Percentiles rank a stretch among this genome's conserved stretches.
Conservation (phyloP, 2,888 invertebrate species). For the Calliopum simillimum region DNA sequence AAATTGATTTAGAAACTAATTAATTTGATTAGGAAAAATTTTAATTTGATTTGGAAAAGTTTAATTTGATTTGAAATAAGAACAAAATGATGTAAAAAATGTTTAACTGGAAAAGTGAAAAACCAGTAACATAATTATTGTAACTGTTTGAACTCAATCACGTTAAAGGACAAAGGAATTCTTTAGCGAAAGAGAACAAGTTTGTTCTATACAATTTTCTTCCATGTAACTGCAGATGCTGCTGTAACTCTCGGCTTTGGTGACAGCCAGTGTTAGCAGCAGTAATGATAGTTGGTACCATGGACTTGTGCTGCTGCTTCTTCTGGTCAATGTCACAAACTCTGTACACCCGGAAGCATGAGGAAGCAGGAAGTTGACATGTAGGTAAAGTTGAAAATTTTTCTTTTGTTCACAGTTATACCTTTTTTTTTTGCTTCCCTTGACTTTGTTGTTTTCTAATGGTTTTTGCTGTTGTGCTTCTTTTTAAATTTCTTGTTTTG, state of each 20-base stretch:
- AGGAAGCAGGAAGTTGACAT: constrained; percentile 56
- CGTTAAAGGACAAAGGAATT: neutral
- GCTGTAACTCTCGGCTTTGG: neutral
- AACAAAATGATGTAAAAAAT: too few relatives aligned
- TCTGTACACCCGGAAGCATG: constrained; percentile 19
- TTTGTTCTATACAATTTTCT: neutral
- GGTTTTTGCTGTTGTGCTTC: constrained; percentile 21
- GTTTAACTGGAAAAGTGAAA: too few relatives aligned
- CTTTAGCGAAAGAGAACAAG: neutral
- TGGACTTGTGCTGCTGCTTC: neutral
- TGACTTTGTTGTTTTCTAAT: neutral
- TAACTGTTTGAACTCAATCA: neutral
- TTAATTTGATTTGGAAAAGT: too few relatives aligned
- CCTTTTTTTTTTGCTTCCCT: neutral
- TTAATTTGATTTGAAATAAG: too few relatives aligned
- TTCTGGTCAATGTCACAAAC: constrained; percentile 36
- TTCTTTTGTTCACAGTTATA: neutral
- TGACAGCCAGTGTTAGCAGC: neutral
- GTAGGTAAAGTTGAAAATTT: constrained; percentile 51
- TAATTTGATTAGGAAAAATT: too few relatives aligned
- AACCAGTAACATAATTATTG: neutral
- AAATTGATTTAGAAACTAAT: too few relatives aligned
- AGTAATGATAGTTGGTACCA: too few relatives aligned
- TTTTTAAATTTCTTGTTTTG: constrained; percentile 6
- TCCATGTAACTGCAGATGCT: neutral